Base-by-base conservation (phyloP, 53 echinoderm and acorn worm genomes). In the Echinarachnius parma region DNA sequence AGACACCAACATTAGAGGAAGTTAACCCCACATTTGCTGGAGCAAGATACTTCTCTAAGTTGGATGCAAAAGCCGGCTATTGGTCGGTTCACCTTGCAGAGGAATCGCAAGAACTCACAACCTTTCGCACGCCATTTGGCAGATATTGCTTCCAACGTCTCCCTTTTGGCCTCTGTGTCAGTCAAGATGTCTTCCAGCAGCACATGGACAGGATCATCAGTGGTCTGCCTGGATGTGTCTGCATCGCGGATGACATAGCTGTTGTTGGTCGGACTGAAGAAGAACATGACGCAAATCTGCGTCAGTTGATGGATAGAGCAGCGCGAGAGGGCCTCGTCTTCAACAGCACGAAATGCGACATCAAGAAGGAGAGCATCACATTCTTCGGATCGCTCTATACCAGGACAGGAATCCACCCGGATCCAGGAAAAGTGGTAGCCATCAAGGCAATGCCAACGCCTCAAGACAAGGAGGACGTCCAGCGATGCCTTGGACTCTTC, bases 151-250 rank as follows among this genome's bases (percentile, higher is more conserved):
- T 86, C 39, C 48, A 50, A 20, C 55, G 86, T 39, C 60, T 90
- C 1, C 86, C 71, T 7, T 90, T 83, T 50, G 86, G 66, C 9
- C 35, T 89, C 36, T 35, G 59, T 3, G 64, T 70, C 15, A 90
- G 91, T 56, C 91, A 90, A 34, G 86, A 86, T 59, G 71, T 81
- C 23, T 89, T 89, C 59, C 81, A 89, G 37, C 80, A 79, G 26
- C 59, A 35, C 21, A 88, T 79, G 88, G 66, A 64, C 54, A 23
- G 70, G 19, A 88, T 79, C 34, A 59, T 64, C 27, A 32, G 54
- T 4, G 48, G 67, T n/a, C 56, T 87, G 23, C 72, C 82, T 44
- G 82, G 82, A 23, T 85, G 80, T 33, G 42, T 69, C 15, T 55
- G 84, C 59, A 84, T 84, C 25, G 84, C 84, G 9, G 84, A 84